A percentile compares a stretch with the other conserved stretches of the same genome.
These are phyloP conservation scores for Agonopterix heracliana DNA, from an alignment of 2,888 invertebrate species.

Conservation along the genomic window DNA sequence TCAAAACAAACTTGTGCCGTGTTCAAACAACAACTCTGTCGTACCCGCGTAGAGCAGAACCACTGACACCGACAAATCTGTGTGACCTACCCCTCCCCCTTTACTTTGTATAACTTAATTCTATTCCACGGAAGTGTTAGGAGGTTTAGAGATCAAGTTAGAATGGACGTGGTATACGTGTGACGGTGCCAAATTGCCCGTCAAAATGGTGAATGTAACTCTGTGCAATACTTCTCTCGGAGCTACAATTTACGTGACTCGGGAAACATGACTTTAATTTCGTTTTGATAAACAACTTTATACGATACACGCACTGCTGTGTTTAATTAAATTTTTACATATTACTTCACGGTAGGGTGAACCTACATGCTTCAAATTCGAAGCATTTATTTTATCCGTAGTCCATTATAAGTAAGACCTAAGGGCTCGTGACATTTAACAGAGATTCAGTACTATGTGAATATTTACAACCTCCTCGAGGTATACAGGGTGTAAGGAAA, in stretches of 20 bases:
- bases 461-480: too few species aligned
- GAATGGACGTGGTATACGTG: constrained; percentile 33
- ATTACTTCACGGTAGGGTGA: too few species aligned
- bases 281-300: too few species aligned
- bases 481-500: too few species aligned
- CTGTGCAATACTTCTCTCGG: neutral
- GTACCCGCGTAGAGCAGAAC: constrained; percentile 11
- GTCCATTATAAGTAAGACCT: too few species aligned
- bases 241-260: neutral
- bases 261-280: neutral
- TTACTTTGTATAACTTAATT: neutral
- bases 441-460: too few species aligned
- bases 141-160: constrained; percentile 24
- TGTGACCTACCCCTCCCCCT: constrained; percentile 11
- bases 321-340: too few species aligned
- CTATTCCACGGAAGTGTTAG: neutral
- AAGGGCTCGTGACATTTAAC: too few species aligned
- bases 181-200: constrained; percentile 54
- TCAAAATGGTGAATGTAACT: constrained; percentile 54
- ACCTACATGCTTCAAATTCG: too few species aligned
- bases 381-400: too few species aligned
- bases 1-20: constrained; percentile 23
- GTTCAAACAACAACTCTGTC: constrained; percentile 14
- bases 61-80: constrained; percentile 13
- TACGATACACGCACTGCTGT: too few species aligned